Base-by-base conservation (phyloP, 1,140 invertebrate species). In the Drosophila subobscura region DNA sequence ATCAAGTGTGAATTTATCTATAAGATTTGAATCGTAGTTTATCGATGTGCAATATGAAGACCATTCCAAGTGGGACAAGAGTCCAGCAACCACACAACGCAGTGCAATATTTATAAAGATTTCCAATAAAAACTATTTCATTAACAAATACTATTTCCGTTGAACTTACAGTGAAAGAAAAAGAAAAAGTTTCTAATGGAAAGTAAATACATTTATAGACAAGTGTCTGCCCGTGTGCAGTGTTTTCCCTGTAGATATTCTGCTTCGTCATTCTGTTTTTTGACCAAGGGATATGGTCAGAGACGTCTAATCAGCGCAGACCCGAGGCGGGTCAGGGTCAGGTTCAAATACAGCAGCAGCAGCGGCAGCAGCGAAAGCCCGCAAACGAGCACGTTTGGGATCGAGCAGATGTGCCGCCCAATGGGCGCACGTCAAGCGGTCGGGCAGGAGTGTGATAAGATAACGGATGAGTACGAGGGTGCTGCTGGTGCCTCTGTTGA, bases 71-170 rank as follows among this genome's bases (percentile, higher is more conserved):
- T 8, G 23, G 14, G 1, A 14, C 0, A 23, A 8, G 12, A 52
- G 4, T 59, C 33, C 40, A 20, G 0, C 25, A 22, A 4, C 27
- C 40, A 46, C 53, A 58, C 46, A 85, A 80, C 50, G 45, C 68
- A 77, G 81, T 85, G 81, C 81, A 85, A 85, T 85, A 86, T 81
- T 75, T 77, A 75, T 54, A 75, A 80, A 65, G 65, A 64, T 51
- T 73, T 37, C 10, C 12, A 37, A 73, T 73, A 73, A 64, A 68
- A 42, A 14, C 41, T n/a, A 72, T 72, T 29, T 54, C 54, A 55
- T 23, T 10, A 42, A 73, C 22, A 55, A 7, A 49, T 14, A 14
- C 16, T 29, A 14, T 22, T 42, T 29, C 3, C 33, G 10, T 37
- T 10, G 3, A 12, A 37, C 10, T 10, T 33, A 55, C 22, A 55